Percentiles rank a stretch among this genome's conserved stretches.
Conservation (phyloP, 2,888 invertebrate species). For the Portevinia maculata region DNA sequence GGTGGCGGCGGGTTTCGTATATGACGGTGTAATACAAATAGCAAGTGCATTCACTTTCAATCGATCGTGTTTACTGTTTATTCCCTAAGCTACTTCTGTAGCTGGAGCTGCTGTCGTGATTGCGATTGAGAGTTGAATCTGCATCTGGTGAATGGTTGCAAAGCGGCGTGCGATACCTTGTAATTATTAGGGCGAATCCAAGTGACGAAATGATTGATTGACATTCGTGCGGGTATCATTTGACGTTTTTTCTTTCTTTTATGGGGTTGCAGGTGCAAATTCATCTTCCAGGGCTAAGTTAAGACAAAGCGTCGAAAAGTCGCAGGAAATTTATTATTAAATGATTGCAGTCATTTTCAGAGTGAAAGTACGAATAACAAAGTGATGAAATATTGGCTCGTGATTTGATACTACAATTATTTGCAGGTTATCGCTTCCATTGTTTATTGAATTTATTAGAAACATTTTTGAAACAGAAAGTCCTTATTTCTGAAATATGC, state of each 20-base stretch:
- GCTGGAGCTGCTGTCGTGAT: not conserved
- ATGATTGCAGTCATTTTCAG: not conserved
- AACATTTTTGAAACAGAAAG: too few species aligned
- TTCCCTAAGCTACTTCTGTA: constrained; percentile 17
- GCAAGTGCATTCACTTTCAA: constrained; percentile 69
- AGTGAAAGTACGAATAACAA: constrained; percentile 52
- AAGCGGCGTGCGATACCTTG: constrained; percentile 18
- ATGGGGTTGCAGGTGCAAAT: constrained; percentile 10
- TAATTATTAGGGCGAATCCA: constrained; percentile 69
- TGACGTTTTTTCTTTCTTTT: constrained; percentile 23
- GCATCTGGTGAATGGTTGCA: constrained; percentile 47
- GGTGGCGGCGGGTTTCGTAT: not conserved
- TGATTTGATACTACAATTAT: too few species aligned
- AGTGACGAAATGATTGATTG: constrained; percentile 73
- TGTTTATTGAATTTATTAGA: too few species aligned
- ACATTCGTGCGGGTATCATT: constrained; percentile 64
- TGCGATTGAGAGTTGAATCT: constrained; percentile 27
- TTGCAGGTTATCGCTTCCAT: too few species aligned
- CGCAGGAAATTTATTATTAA: not conserved
- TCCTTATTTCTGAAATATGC: too few species aligned
- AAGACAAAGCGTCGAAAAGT: not conserved
- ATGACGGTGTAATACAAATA: constrained; percentile 12
- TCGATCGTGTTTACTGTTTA: constrained; percentile 44
- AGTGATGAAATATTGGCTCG: too few species aligned
- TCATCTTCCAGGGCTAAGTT: constrained; percentile 24